These are phyloP conservation scores for Equus przewalskii DNA, from an alignment of 2,113 vertebrate genomes.

Conservation along the genomic window DNA sequence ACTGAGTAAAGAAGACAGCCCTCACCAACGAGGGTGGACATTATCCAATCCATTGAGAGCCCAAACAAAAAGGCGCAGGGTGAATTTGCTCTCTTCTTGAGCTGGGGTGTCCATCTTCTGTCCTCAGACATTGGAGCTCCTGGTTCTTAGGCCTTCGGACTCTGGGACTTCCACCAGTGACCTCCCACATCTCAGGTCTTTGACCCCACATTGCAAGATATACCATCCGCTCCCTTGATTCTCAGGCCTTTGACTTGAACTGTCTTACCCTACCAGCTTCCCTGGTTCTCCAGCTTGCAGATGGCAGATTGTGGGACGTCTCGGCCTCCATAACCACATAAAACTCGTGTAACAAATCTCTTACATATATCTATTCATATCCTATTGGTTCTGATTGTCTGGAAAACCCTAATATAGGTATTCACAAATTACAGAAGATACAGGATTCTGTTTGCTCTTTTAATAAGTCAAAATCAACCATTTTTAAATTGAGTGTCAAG, in stretches of 20 bases:
- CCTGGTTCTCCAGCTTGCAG: not conserved
- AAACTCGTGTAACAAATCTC: not conserved
- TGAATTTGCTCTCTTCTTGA: not conserved
- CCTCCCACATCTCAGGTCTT: not conserved
- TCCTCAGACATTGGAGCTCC: not conserved
- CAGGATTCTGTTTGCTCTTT: slow-evolving; percentile 11
- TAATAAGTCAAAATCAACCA: not conserved
- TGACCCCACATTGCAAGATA: not conserved
- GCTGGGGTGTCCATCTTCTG: not conserved
- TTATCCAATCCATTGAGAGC: not conserved
- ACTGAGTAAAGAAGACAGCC: not conserved
- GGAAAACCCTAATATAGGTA: not conserved
- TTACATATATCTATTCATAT: not conserved
- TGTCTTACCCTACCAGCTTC: not conserved
- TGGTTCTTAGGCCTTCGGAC: not conserved
- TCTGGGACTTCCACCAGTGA: not conserved
- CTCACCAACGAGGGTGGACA: not conserved
- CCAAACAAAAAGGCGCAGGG: not conserved
- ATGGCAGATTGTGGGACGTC: not conserved
- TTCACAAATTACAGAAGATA: slow-evolving; percentile 15
- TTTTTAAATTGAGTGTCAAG: not conserved
- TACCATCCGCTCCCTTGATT: not conserved
- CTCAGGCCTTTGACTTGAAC: not conserved
- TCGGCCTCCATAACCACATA: not conserved
- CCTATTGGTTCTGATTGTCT: not conserved